Percentiles rank a stretch among this genome's conserved stretches.
Conservation (phyloP, 2,113 vertebrate genomes). For the Peromyscus californicus region DNA sequence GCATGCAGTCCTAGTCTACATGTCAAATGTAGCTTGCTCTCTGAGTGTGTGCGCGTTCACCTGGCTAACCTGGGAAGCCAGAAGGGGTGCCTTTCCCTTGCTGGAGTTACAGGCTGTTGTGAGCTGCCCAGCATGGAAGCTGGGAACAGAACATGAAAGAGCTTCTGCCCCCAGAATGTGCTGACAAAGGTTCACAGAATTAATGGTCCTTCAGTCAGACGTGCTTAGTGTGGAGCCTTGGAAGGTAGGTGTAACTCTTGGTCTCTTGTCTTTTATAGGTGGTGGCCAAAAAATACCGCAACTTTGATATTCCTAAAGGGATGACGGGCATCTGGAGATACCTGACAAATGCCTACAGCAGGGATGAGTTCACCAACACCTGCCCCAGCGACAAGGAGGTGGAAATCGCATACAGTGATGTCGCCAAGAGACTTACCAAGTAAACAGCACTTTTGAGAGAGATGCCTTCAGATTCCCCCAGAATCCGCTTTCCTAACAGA, state of each 20-base stretch:
- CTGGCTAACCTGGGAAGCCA: background rate
- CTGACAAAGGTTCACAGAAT: background rate
- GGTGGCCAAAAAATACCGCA: constrained; percentile 97
- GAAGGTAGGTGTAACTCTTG: constrained; percentile 19
- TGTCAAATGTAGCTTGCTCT: background rate
- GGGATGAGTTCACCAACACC: constrained; percentile 99
- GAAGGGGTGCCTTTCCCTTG: no score
- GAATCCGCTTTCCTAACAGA: constrained; percentile 84
- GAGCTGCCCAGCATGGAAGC: background rate
- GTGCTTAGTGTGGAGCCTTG: background rate
- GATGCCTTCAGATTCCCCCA: constrained; percentile 56
- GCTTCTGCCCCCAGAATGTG: background rate
- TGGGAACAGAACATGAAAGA: background rate
- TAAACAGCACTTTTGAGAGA: constrained; percentile 84
- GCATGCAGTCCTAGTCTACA: background rate
- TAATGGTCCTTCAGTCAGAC: background rate
- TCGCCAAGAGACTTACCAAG: constrained; percentile 98
- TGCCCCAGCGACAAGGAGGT: constrained; percentile 98
- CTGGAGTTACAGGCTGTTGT: no score
- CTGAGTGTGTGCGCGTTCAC: background rate
- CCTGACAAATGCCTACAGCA: constrained; percentile 94
- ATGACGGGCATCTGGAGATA: constrained; percentile 98
- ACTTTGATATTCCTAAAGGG: constrained; percentile 97
- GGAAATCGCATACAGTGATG: constrained; percentile 97
- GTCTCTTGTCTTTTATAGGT: constrained; percentile 89